Conservation (phyloP, 2,113 vertebrate genomes). For the Brachionichthys hirsutus region DNA sequence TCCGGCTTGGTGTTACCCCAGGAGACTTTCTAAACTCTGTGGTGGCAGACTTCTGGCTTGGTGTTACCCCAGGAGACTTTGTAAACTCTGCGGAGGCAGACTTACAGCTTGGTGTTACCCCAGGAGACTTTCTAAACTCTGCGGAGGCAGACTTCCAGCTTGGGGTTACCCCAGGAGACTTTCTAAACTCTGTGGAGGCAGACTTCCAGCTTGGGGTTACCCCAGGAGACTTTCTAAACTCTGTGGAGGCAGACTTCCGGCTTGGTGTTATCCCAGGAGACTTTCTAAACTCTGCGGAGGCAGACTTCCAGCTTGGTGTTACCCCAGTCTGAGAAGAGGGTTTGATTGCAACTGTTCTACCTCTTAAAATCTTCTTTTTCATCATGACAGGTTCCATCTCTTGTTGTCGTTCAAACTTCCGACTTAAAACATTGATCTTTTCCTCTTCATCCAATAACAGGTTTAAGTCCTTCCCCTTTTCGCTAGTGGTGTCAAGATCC, state of each 20-base stretch:
- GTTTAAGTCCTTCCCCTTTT: conserved; percentile 31
- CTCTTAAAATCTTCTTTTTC: conserved; percentile 77
- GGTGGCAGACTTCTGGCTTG: not conserved
- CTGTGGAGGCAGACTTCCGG: not conserved
- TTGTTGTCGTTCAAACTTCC: conserved; percentile 12
- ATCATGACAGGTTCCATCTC: conserved; percentile 22
- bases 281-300: not conserved
- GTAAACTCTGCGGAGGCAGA: not conserved
- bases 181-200: not conserved
- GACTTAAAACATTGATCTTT: conserved; percentile 36
- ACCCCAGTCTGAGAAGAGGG: not conserved
- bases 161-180: conserved; percentile 5
- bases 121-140: not conserved
- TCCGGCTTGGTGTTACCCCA: no score
- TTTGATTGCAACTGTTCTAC: conserved; percentile 12
- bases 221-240: not conserved
- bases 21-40: not conserved
- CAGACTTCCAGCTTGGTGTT: not conserved
- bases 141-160: not conserved
- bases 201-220: conserved; percentile 4
- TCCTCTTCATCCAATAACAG: conserved; percentile 60
- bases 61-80: not conserved
- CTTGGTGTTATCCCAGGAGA: conserved; percentile 5
- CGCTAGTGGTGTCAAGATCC: not conserved
- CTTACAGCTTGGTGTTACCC: no score